Evolutionary conservation across 2,797 vertebrate genomes (phyloP), one percentile per base, ranked within the genome.

Genomic region (Carapus acus): DNA sequence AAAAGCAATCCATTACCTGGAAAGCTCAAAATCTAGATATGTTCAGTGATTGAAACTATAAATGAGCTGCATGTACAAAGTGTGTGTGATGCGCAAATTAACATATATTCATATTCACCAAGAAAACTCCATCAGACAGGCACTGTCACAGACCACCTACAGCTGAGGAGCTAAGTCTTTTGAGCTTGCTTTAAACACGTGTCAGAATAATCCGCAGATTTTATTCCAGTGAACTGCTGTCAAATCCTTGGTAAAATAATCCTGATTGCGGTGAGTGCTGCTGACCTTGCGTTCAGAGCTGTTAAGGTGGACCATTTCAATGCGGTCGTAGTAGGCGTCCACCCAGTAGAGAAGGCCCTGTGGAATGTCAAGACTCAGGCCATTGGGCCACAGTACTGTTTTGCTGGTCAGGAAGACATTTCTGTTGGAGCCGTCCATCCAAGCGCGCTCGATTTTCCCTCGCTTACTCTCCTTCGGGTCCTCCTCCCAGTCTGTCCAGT

Each of bases 401-500:
- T 98, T 98, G 68, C 93, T 97, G 49, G 93, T 94, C 69, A 98
- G 85, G 73, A 98, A 94, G 75, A 97, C 55, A 2, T 91, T 91
- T 24, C 94, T 89, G 74, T 98, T 93, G 49, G 94, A 91, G 16
- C 96, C 96, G 0, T 98, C 94, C 96, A 98, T 98, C 94, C 96
- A 98, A n/a, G 96, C 92, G 8, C 88, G 88, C 83, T 98, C 96
- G 0, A 98, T 95, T 77, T 93, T 93, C 18, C 94, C 96, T 29
- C 94, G 87, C 67, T 97, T 96, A 80, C 93, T 98, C 63, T 95
- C 95, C 63, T 97, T 98, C 0, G 94, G 95, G 78, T 98, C 94
- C 56, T 98, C 96, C 71, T 98, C 96, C 96, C 95, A 98, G 80
- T 98, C 96, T 0, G 96, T 98, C 96, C 96, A 98, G 80, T 98